A percentile compares a stretch with the other conserved stretches of the same genome.
These are phyloP conservation scores for Pammene fasciana DNA, from an alignment of 2,888 invertebrate genomes.

Conservation along the genomic window DNA sequence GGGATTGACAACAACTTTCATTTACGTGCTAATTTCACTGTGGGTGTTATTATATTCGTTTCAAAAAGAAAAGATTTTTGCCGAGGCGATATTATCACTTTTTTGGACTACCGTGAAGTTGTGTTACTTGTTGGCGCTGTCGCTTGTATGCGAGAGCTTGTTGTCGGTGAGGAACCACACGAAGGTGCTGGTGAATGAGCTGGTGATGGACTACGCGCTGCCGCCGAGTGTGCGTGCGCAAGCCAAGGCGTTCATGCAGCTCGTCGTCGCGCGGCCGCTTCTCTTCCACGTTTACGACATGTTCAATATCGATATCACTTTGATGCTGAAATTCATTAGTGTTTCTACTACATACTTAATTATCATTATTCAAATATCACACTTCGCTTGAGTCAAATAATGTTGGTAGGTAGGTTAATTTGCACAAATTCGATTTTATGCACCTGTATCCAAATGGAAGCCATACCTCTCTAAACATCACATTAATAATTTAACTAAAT, in stretches of 20 bases:
- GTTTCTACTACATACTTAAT: constrained; percentile 12
- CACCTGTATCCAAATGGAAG: too few species aligned
- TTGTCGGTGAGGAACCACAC: not conserved
- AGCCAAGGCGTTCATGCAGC: constrained; percentile 9
- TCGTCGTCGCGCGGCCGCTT: not conserved
- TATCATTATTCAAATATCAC: constrained; percentile 6
- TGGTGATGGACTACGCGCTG: constrained; percentile 15
- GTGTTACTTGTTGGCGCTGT: not conserved
- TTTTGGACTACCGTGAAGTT: not conserved
- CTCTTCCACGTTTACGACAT: not conserved
- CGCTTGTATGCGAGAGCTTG: not conserved
- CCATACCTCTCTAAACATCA: too few species aligned
- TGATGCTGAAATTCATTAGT: constrained; percentile 1
- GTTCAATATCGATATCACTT: constrained; percentile 2
- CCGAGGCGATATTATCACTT: not conserved
- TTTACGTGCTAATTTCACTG: not conserved
- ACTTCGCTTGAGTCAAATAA: not conserved
- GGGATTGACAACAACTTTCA: not conserved
- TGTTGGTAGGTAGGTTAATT: not conserved
- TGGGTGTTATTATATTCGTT: constrained; percentile 3
- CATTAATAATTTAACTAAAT: too few species aligned
- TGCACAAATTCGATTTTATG: not conserved
- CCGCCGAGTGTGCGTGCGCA: not conserved
- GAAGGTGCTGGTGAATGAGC: not conserved
- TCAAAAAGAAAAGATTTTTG: not conserved